Percentiles rank a stretch among this genome's conserved stretches.
These are phyloP conservation scores for Raphicerus campestris DNA, from an alignment of 2,113 vertebrate species.

Conservation along the genomic window DNA sequence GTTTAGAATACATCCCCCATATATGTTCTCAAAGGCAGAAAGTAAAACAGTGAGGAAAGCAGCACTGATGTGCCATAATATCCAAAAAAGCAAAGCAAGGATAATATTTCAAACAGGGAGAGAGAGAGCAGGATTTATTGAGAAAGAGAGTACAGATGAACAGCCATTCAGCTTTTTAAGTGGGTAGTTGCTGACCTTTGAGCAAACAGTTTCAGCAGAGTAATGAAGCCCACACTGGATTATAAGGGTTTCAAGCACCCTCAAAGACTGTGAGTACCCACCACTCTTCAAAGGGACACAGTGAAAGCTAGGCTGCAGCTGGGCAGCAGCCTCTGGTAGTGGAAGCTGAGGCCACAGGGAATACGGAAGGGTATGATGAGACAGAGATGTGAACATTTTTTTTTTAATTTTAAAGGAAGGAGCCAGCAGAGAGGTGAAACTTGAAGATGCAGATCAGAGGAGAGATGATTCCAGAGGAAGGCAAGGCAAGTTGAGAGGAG, in stretches of 20 bases:
- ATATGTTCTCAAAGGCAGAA: not conserved
- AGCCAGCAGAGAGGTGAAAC: not conserved
- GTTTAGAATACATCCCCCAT: not conserved
- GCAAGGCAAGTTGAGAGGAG: not conserved
- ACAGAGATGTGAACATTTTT: not conserved
- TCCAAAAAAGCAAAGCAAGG: not conserved
- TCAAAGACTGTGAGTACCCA: rapidly evolving
- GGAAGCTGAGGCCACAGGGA: no score
- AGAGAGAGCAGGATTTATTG: not conserved
- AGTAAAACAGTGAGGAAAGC: not conserved
- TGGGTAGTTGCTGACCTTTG: not conserved
- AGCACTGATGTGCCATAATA: not conserved
- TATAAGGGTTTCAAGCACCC: not conserved
- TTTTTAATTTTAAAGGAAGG: not conserved
- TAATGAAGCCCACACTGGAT: no score
- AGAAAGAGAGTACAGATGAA: not conserved
- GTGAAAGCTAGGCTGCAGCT: not conserved
- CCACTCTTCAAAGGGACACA: not conserved
- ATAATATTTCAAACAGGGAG: not conserved
- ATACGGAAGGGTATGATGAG: not conserved
- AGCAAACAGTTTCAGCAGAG: not conserved
- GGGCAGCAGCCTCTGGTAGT: rapidly evolving
- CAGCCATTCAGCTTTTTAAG: not conserved
- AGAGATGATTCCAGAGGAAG: not conserved
- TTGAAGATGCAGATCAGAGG: not conserved